Conservation (phyloP, 1,140 invertebrate genomes). For the Cherax quadricarinatus region DNA sequence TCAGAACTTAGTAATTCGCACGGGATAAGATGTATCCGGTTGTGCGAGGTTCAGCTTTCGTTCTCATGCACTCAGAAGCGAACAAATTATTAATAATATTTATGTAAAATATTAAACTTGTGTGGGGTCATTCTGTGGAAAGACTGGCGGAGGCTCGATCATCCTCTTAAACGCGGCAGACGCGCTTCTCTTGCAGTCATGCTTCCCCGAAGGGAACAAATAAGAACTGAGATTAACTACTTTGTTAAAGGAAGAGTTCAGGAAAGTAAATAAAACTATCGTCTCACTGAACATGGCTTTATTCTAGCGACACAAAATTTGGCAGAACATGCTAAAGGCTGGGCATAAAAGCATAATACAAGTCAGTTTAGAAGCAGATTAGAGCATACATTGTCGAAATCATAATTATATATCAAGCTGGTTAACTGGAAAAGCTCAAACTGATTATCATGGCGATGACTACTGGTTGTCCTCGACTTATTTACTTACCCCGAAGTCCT, state of each 20-base stretch:
- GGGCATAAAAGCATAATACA: neutral
- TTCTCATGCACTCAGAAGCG: too few relatives aligned
- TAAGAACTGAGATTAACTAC: neutral
- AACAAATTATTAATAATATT: too few relatives aligned
- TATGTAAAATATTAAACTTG: too few relatives aligned
- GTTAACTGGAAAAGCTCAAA: neutral
- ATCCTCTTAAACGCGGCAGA: too few relatives aligned
- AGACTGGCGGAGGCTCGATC: too few relatives aligned
- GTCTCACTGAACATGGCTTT: neutral
- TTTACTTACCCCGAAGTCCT: neutral
- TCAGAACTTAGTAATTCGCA: too few relatives aligned
- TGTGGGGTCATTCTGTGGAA: too few relatives aligned
- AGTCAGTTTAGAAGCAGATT: neutral
- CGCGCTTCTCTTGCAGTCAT: too few relatives aligned
- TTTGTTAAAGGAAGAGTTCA: neutral
- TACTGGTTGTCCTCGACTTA: neutral
- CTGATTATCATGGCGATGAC: neutral
- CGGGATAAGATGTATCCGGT: too few relatives aligned
- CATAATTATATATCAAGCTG: neutral
- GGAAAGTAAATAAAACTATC: neutral
- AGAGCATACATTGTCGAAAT: neutral
- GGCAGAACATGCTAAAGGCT: neutral
- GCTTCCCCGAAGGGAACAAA: too few relatives aligned
- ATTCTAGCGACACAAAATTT: neutral
- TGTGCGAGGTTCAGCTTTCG: too few relatives aligned